A percentile compares a stretch with the other conserved stretches of the same genome.
Conservation (phyloP, 2,797 vertebrate genomes). For the Astyanax mexicanus region DNA sequence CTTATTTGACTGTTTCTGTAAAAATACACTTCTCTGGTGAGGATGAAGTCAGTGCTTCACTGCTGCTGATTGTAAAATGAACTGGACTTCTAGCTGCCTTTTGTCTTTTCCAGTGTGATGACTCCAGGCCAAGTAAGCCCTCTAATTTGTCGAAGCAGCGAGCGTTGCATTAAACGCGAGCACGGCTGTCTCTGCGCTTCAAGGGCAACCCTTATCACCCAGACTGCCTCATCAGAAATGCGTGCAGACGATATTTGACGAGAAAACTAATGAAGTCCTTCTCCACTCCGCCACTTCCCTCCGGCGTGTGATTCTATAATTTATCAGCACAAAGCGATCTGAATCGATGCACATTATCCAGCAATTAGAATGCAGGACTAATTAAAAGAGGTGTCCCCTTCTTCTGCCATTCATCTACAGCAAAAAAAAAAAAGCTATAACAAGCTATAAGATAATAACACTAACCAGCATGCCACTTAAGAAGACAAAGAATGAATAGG, state of each 20-base stretch:
- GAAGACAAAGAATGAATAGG: neutral
- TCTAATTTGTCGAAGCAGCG: neutral
- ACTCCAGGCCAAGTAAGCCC: neutral
- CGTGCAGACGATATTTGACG: constrained; percentile 18
- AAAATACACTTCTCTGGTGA: too few relatives aligned
- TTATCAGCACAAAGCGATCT: constrained; percentile 79
- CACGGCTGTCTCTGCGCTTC: neutral
- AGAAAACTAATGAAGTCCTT: constrained; percentile 74
- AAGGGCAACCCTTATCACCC: neutral
- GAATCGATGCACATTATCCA: constrained; percentile 76
- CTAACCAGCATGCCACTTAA: constrained; percentile 38
- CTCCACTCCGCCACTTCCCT: constrained; percentile 57
- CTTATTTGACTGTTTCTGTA: too few relatives aligned
- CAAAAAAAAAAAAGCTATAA: constrained; percentile 67
- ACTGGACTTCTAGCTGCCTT: neutral
- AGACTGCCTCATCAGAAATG: constrained; percentile 17
- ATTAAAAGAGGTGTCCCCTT: constrained; percentile 72
- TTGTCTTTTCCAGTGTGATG: neutral
- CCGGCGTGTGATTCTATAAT: constrained; percentile 70
- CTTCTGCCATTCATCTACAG: constrained; percentile 35
- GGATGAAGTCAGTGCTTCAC: too few relatives aligned
- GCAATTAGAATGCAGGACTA: constrained; percentile 80
- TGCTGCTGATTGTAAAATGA: neutral
- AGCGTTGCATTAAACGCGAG: neutral
- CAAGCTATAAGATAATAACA: constrained; percentile 44